A percentile compares a stretch with the other conserved stretches of the same genome.
phyloP scores from a whole-genome alignment of 2,113 vertebrate genomes.

The Anseranas semipalmata region DNA sequence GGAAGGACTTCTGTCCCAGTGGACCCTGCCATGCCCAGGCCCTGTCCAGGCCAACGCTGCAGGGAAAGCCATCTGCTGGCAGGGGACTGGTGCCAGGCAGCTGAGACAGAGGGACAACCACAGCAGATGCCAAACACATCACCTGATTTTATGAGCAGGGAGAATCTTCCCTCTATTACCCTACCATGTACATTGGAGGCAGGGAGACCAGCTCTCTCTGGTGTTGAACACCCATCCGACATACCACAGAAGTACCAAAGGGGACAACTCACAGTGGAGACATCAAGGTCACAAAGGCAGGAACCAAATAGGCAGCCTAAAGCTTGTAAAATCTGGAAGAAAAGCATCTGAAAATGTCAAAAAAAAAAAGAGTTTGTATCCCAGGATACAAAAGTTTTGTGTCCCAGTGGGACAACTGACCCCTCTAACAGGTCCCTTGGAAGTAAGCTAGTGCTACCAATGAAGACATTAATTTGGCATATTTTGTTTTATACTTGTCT shows the following conservation, averaged over 20 bases:
- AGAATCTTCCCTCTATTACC: not conserved
- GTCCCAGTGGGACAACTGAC: not conserved
- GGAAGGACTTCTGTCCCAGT: not conserved
- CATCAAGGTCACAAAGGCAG: not conserved
- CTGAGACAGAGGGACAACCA: not conserved
- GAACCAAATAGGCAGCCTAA: not conserved
- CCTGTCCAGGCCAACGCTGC: fast-evolving
- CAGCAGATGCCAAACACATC: not conserved
- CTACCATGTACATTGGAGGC: not conserved
- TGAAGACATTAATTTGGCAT: not conserved
- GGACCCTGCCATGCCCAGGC: not conserved
- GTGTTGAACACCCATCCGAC: not conserved
- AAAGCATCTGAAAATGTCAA: not conserved
- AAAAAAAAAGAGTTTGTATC: not conserved
- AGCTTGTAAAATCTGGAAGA: not conserved
- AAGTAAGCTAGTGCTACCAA: not conserved
- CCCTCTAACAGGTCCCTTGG: not conserved
- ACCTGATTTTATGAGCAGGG: not conserved
- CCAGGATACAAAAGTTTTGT: not conserved
- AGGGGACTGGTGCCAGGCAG: not conserved
- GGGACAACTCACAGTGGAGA: not conserved
- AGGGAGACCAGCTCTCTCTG: not conserved
- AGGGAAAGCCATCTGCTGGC: not conserved
- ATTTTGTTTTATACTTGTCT: not conserved
- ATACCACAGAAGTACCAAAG: not conserved